These are phyloP conservation scores for Lateolabrax maculatus DNA, from an alignment of 2,797 vertebrate species.

Conservation along the genomic window DNA sequence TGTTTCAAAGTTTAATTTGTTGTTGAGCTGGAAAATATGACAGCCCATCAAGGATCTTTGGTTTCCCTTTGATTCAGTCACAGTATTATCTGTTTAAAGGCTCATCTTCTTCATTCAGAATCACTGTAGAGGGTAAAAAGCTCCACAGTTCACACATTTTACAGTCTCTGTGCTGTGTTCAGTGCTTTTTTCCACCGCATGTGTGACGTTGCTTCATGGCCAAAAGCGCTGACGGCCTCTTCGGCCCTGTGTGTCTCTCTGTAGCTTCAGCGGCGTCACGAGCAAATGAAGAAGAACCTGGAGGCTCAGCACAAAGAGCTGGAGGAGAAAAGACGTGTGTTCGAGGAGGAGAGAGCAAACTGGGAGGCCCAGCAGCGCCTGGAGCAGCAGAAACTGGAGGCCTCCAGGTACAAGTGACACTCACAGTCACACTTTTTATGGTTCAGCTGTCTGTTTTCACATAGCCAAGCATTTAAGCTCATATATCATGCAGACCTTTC, in stretches of 20 bases:
- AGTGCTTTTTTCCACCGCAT: background rate
- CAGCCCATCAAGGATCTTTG: background rate
- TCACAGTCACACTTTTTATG: background rate
- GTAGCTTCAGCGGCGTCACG: constrained; percentile 95
- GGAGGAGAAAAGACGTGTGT: constrained; percentile 95
- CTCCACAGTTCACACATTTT: background rate
- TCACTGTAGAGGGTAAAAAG: background rate
- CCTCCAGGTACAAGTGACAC: constrained; percentile 86
- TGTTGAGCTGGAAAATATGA: no score
- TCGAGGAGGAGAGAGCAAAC: constrained; percentile 94
- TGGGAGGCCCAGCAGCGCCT: constrained; percentile 96
- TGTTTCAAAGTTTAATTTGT: no score
- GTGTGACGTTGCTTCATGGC: background rate
- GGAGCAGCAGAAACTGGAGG: constrained; percentile 95
- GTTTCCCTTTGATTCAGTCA: background rate
- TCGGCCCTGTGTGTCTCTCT: constrained; percentile 1
- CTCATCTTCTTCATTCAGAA: background rate
- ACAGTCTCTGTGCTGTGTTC: background rate
- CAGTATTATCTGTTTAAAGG: background rate
- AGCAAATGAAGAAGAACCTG: constrained; percentile 99
- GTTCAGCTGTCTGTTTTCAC: background rate
- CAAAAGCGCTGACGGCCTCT: background rate
- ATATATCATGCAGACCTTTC: rapidly evolving
- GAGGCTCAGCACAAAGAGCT: constrained; percentile 97
- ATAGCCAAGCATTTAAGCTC: background rate